A percentile compares a stretch with the other conserved stretches of the same genome.
Evolutionary conservation across 2,888 invertebrate genomes (phyloP).

Genomic region (Caenorhabditis sp.): DNA sequence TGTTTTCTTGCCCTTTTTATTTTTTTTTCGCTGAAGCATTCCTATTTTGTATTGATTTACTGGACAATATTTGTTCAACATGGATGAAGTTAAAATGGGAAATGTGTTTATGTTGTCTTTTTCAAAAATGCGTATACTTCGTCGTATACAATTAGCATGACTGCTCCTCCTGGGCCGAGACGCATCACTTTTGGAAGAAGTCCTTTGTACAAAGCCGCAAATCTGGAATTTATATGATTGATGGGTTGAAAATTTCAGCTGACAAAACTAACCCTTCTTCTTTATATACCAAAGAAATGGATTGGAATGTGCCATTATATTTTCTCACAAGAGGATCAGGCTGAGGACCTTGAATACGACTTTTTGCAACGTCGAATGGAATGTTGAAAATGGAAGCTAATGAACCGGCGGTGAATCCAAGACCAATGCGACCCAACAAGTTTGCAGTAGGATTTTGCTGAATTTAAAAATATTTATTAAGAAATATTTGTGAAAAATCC

Average conservation of each 20-base stretch:
- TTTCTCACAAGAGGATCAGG: constrained; percentile 75
- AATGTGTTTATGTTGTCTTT: constrained; percentile 30
- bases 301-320: constrained; percentile 81
- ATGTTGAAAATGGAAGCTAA: constrained; percentile 88
- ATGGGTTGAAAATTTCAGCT: neutral
- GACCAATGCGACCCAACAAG: constrained; percentile 75
- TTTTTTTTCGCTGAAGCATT: no score
- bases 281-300: constrained; percentile 81
- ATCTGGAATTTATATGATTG: constrained; percentile 75
- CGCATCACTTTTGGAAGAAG: constrained; percentile 88
- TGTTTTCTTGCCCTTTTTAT: no score
- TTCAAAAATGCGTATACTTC: constrained; percentile 77
- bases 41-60: no score
- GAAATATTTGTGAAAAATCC: no score
- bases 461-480: constrained; percentile 5
- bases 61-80: no score
- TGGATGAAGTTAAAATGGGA: no score
- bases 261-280: constrained; percentile 80
- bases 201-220: constrained; percentile 88
- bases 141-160: constrained; percentile 91
- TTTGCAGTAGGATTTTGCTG: constrained; percentile 70
- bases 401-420: constrained; percentile 88
- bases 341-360: constrained; percentile 83
- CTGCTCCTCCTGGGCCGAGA: constrained; percentile 88
- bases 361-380: constrained; percentile 95